Evolutionary conservation across 1,140 invertebrate species (phyloP).

Genomic region (Gerris buenoi): DNA sequence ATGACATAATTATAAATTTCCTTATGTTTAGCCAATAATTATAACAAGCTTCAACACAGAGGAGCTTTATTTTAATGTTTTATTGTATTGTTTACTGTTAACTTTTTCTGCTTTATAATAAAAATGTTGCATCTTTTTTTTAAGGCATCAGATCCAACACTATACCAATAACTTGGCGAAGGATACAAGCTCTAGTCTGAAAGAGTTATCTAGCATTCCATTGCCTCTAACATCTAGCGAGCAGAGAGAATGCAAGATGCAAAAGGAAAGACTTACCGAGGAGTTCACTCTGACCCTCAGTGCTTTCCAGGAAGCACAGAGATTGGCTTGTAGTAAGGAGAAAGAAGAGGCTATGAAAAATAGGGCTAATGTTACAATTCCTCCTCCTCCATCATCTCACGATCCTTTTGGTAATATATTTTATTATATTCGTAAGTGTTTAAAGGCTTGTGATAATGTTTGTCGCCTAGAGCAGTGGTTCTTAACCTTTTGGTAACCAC

Average conservation of each 20-base stretch:
- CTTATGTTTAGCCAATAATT: neutral
- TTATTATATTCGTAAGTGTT: too few relatives aligned
- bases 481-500: too few relatives aligned
- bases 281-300: slow-evolving; percentile 88
- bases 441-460: too few relatives aligned
- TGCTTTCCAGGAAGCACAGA: slow-evolving; percentile 66
- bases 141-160: slow-evolving; percentile 81
- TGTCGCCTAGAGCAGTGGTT: too few relatives aligned
- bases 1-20: neutral
- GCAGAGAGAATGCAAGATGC: slow-evolving; percentile 69
- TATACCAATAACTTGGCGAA: slow-evolving; percentile 90
- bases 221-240: slow-evolving; percentile 33
- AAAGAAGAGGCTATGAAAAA: slow-evolving; percentile 53
- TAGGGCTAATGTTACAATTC: slow-evolving; percentile 11
- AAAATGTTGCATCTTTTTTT: too few relatives aligned
- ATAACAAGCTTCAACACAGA: neutral
- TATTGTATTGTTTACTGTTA: neutral
- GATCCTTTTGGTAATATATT: neutral
- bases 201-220: slow-evolving; percentile 53
- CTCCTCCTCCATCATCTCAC: slow-evolving; percentile 18
- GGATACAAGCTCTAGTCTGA: slow-evolving; percentile 76
- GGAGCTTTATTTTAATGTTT: neutral
- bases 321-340: slow-evolving; percentile 65
- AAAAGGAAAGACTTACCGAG: slow-evolving; percentile 78
- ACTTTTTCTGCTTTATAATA: slow-evolving; percentile 10